Evolutionary conservation across 2,113 vertebrate species (phyloP).

Genomic region (Phalacrocorax carbo): DNA sequence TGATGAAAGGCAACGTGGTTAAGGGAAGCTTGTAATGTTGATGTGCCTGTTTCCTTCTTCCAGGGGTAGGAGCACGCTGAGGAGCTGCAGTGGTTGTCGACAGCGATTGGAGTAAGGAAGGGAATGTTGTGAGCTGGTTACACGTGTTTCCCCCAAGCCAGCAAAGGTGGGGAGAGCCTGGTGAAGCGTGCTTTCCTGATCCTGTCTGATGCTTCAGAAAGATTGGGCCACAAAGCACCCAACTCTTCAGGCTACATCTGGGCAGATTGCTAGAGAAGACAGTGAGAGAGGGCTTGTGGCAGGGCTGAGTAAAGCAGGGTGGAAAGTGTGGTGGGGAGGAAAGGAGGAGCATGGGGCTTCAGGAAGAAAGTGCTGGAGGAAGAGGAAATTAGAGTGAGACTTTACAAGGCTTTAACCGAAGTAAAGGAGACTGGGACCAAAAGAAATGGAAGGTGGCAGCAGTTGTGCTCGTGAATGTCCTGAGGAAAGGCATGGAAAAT

Average conservation of each 20-base stretch:
- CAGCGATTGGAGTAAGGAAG: background rate
- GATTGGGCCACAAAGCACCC: background rate
- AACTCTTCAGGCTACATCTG: background rate
- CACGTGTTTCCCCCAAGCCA: background rate
- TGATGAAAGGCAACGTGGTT: background rate
- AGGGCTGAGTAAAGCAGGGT: background rate
- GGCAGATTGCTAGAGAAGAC: too few relatives aligned
- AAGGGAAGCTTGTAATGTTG: background rate
- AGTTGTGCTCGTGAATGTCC: rapidly evolving
- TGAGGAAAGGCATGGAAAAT: background rate
- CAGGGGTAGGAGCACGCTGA: background rate
- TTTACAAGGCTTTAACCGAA: background rate
- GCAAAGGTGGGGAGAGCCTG: background rate
- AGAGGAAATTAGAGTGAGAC: background rate
- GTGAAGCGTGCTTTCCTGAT: background rate
- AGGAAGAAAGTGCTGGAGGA: background rate
- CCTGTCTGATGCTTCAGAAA: background rate
- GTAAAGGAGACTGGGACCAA: background rate
- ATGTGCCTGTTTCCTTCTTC: background rate
- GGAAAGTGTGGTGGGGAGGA: too few relatives aligned
- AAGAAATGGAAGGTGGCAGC: background rate
- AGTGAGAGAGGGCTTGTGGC: background rate
- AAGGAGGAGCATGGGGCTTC: background rate
- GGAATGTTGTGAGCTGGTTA: background rate
- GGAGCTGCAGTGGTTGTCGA: background rate